Evolutionary conservation across 2,888 invertebrate genomes (phyloP).

Genomic region (Nephrotoma flavescens): DNA sequence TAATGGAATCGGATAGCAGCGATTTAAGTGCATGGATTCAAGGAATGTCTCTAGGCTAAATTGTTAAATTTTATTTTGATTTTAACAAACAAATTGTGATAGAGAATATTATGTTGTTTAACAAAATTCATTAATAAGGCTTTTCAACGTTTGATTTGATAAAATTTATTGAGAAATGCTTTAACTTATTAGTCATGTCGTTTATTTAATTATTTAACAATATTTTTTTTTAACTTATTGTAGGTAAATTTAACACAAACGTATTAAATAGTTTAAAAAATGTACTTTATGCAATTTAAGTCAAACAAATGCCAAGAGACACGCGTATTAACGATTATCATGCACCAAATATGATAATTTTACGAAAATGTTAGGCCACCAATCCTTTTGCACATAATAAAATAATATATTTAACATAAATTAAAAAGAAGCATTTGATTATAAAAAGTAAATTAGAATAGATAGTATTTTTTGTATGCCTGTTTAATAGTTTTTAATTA

Average conservation of each 20-base stretch:
- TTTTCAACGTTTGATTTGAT: neutral
- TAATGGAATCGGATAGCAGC: conserved; percentile 59
- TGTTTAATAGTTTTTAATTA: neutral
- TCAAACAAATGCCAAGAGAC: neutral
- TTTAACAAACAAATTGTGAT: neutral
- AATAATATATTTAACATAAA: neutral
- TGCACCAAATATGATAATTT: neutral
- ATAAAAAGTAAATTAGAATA: neutral
- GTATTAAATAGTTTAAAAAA: neutral
- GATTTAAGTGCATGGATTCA: conserved; percentile 81
- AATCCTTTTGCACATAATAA: neutral
- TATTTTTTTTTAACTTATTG: neutral
- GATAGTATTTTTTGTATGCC: neutral
- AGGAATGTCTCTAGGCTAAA: conserved; percentile 60
- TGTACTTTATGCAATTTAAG: neutral
- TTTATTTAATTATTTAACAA: neutral
- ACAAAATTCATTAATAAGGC: neutral
- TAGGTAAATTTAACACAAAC: neutral
- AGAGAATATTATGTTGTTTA: neutral
- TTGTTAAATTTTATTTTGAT: neutral
- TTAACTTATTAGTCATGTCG: neutral
- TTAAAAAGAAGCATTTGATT: neutral
- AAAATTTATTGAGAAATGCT: neutral
- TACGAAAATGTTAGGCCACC: neutral
- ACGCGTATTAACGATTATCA: neutral